Base-by-base conservation (phyloP, 2,113 vertebrate genomes). In the Chamaea fasciata region DNA sequence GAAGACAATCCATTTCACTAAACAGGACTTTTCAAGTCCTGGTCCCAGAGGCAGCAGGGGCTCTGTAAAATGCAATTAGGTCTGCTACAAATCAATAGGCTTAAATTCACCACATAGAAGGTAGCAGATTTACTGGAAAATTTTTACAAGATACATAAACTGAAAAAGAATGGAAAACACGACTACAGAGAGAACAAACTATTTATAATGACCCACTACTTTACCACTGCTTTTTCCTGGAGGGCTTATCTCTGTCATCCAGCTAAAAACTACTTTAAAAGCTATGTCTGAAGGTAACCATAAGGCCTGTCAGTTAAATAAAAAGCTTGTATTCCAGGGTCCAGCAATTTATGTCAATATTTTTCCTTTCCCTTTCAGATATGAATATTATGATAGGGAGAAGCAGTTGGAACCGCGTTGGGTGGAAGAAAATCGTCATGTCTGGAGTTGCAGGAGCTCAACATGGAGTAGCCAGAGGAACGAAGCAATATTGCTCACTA, bases 41-140 rank as follows among this genome's bases (percentile, higher is more conserved):
- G 71, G 33, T 90, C 91, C 83, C 92, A 87, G 64, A 33, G 67
- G 83, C 80, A 41, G 60, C 10, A 83, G 60, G 55, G 64, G 37
- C 52, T 83, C 64, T 88, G 71, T 93, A 86, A 92, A 96, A 93
- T 62, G 59, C 59, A 86, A 63, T 92, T 91, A 92, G 73, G 60
- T 91, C 78, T 92, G 64, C 60, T 31, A 63, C 80, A 81, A 93
- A 90, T 93, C 95, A 95, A 44, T 75, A 39, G 76, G 83, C 83
- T 92, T 92, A 86, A 77, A 75, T 64, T 94, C 52, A 81, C 76
- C 89, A 64, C 73, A 71, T 9, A 95, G 63, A 50, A 60, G 47
- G 94, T 33, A 93, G 76, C 60, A 75, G 95, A 60, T 94, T 87
- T 93, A 75, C 80, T 59, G 87, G 76, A 78, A 81, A 75, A 5